Base-by-base conservation (phyloP, 2,113 vertebrate species). In the Ornithorhynchus anatinus region DNA sequence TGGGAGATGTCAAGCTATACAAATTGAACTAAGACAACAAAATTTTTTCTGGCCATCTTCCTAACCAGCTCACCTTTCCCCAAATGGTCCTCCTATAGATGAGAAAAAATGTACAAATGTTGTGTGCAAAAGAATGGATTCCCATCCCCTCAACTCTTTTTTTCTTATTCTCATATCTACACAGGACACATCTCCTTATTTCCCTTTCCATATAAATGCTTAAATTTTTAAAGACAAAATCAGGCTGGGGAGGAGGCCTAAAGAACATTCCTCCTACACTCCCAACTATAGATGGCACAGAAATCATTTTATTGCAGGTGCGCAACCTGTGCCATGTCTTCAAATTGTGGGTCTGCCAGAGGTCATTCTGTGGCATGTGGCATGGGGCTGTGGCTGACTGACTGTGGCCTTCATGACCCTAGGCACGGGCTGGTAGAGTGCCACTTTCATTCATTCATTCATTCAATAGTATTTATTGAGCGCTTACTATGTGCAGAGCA, bases 41-140 rank as follows among this genome's bases (percentile, higher is more conserved):
- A 99, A 97, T 98, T 93, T 96, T 97, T 97, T 98, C 93, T 95
- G 97, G 97, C 97, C 97, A 98, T 98, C 96, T 91, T 91, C 70
- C 61, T 85, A 66, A 70, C 23, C 39, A 86, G 77, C 71, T 37
- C 69, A 64, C 37, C 32, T 84, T 69, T 69, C 84, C 4, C 27
- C 67, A 68, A 10, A 65, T 50, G 15, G 23, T 48, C 58, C 36
- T 33, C 66, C 53, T 72, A 16, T 32, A 32, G 32, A 77, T 63
- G 47, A 50, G 32, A 61, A 15, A 22, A 37, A 67, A 93, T 88
- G 94, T 85, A 92, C 96, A 96, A 96, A 96, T 96, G 96, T 97
- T 96, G 96, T 96, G 96, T 96, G 91, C 87, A 92, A 95, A 96
- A 95, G 95, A 97, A 96, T 96, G 95, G 93, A 89, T 45, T 75